Conservation (phyloP, 2,888 invertebrate genomes). For the Drosophila suboccidentalis region DNA sequence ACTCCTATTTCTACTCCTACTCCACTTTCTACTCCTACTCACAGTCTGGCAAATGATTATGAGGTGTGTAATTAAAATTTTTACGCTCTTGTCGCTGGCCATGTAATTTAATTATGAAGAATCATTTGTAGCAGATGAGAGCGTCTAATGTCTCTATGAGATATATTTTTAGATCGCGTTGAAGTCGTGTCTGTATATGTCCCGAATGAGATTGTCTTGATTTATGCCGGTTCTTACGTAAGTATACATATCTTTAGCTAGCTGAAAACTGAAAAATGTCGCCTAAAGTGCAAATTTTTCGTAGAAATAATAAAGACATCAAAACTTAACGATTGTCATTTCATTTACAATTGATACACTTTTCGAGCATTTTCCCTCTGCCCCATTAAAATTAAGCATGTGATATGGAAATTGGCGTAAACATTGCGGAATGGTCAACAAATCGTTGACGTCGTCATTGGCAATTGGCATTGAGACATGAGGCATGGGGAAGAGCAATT, state of each 20-base stretch:
- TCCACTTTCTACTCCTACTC: slow-evolving; percentile 29
- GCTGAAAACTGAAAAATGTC: slow-evolving; percentile 16
- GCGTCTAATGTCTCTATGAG: slow-evolving; percentile 55
- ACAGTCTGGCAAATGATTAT: slow-evolving; percentile 76
- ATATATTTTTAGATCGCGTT: slow-evolving; percentile 62
- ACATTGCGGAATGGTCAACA: slow-evolving; percentile 20
- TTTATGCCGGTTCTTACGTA: slow-evolving; percentile 37
- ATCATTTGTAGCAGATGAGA: slow-evolving; percentile 75
- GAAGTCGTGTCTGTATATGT: slow-evolving; percentile 11
- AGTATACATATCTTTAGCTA: slow-evolving; percentile 22
- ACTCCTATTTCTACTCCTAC: slow-evolving; percentile 6
- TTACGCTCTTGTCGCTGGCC: slow-evolving; percentile 73
- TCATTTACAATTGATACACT: slow-evolving; percentile 32
- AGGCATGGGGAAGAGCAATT: slow-evolving; percentile 37
- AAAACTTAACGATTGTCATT: slow-evolving; percentile 42
- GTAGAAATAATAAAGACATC: slow-evolving; percentile 59
- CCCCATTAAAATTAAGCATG: slow-evolving; percentile 48
- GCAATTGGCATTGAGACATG: slow-evolving; percentile 54
- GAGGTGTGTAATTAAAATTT: slow-evolving; percentile 83
- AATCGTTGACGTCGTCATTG: slow-evolving; percentile 44
- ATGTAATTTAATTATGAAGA: slow-evolving; percentile 80
- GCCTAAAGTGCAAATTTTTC: slow-evolving; percentile 52
- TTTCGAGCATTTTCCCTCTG: slow-evolving; percentile 4
- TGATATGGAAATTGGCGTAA: slow-evolving; percentile 58
- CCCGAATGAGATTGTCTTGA: slow-evolving; percentile 34